Evolutionary conservation across 30 jellyfish, hydroid and myxozoan genomes (phyloP), one percentile per base, ranked within the genome.

Genomic region (Aurelia aurita): DNA sequence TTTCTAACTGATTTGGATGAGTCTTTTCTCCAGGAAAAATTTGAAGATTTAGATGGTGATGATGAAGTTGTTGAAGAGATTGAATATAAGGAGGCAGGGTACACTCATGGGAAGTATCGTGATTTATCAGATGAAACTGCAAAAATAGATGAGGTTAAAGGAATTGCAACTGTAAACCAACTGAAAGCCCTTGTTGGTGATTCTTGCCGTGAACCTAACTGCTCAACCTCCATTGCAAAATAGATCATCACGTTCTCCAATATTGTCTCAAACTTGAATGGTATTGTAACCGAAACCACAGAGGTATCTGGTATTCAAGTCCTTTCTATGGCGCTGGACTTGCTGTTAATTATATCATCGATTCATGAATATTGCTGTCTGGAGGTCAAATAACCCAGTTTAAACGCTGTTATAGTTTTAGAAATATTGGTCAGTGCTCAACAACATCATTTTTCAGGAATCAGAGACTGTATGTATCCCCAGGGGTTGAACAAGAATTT

Each of bases 401-500:
- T 39, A 35, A 44, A 19, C 35, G 72, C 3, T 60, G 35, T 29
- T 63, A 69, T 32, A 79, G 64, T 4, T 79, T 79, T 34, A n/a
- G n/a, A 23, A 21, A 21, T 29, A 18, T 67, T 67, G 79, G 79
- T 25, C 34, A 31, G 5, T 67, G 79, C 1, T 67, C 58, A 16
- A 13, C 65, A 19, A 49, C 91, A 20, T 8, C 91, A 19, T 81
- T 64, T 44, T 67, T 66, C 65, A 11, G 25, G 27, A 67, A 67
- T 46, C 91, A 64, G 32, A 45, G 61, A 26, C 65, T 67, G 0
- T 81, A 64, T 81, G 91, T 65, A 9, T 44, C 75, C 18, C 87
- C 91, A 20, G 61, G 87, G 0, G 76, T 81, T 29, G 84, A 81
- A 12, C 91, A 81, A 68, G 85, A 49, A 21, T 81, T 59, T 68